These are phyloP conservation scores for Halcyon senegalensis DNA, from an alignment of 2,113 vertebrate species.

Conservation along the genomic window DNA sequence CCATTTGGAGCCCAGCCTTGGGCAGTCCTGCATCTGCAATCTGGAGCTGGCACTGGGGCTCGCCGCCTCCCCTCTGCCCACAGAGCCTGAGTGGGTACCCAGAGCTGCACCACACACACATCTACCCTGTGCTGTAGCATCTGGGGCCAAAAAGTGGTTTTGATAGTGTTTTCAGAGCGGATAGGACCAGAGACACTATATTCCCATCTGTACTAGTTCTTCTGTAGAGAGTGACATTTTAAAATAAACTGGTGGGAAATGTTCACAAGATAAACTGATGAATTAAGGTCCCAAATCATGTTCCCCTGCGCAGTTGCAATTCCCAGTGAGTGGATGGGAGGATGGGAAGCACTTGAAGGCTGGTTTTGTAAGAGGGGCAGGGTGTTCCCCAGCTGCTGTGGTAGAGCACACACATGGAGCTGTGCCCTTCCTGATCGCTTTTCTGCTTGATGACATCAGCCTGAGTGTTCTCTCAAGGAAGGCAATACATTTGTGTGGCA, in stretches of 20 bases:
- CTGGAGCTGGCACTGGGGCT: not conserved
- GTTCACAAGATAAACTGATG: not conserved
- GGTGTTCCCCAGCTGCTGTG: not conserved
- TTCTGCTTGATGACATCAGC: not conserved
- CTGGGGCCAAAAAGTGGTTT: not conserved
- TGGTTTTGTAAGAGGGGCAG: not conserved
- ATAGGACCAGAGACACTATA: no score
- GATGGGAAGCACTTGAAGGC: not conserved
- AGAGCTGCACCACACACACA: not conserved
- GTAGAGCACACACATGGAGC: not conserved
- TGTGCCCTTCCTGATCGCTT: not conserved
- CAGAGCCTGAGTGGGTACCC: not conserved
- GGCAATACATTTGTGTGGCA: not conserved
- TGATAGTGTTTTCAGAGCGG: not conserved
- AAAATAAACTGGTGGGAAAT: not conserved
- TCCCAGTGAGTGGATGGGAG: not conserved
- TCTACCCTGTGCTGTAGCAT: accelerated
- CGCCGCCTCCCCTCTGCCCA: not conserved
- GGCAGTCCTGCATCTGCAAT: not conserved
- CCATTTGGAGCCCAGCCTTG: not conserved
- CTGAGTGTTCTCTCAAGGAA: not conserved
- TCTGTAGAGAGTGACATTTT: not conserved
- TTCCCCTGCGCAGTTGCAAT: not conserved
- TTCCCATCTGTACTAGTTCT: not conserved
- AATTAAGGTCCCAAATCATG: not conserved